phyloP scores from a whole-genome alignment of 2,113 vertebrate species.

The Seriola dumerili region DNA sequence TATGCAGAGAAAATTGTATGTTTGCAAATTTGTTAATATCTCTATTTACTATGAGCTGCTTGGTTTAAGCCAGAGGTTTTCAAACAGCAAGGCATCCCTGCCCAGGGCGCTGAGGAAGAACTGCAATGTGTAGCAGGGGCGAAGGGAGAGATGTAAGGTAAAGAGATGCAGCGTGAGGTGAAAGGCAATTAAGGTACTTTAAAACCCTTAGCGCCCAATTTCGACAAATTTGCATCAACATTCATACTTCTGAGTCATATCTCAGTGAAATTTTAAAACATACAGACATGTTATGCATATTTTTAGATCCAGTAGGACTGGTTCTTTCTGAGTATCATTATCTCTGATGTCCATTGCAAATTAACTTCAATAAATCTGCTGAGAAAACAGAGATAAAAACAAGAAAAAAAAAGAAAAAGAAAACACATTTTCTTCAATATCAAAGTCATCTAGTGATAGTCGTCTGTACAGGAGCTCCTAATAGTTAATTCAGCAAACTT shows the following conservation, averaged over 20 bases:
- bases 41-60: background rate
- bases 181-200: slow-evolving; percentile 8
- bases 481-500: background rate
- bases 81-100: background rate
- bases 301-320: background rate
- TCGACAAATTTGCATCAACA: background rate
- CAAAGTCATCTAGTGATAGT: background rate
- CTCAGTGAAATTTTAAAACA: background rate
- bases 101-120: background rate
- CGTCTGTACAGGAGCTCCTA: background rate
- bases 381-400: background rate
- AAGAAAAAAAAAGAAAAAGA: background rate
- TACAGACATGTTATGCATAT: background rate
- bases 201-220: background rate
- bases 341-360: background rate
- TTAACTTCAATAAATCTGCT: background rate
- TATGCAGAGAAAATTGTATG: slow-evolving; percentile 14
- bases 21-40: slow-evolving; percentile 43
- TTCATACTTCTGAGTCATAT: background rate
- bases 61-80: background rate
- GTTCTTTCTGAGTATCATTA: background rate
- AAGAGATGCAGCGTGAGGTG: background rate
- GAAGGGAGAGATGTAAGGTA: background rate
- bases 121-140: too few relatives aligned
- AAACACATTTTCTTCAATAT: background rate